Evolutionary conservation across 2,888 invertebrate genomes (phyloP).

Genomic region (Parascotia fuliginaria): DNA sequence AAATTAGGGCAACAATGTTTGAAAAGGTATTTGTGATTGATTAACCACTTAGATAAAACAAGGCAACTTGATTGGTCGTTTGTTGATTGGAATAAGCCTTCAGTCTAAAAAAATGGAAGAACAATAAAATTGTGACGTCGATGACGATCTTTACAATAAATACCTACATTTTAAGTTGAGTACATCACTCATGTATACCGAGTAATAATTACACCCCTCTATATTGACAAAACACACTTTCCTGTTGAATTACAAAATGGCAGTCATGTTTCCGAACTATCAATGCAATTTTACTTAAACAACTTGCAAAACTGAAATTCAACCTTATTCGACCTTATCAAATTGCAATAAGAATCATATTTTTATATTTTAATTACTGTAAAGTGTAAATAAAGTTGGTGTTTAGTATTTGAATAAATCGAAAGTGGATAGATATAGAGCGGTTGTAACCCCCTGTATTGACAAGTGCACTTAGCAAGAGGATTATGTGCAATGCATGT

Average conservation of each 20-base stretch:
- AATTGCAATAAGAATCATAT: conserved; percentile 13
- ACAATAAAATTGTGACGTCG: no score
- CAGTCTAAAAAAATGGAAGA: not conserved
- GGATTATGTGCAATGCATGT: conserved; percentile 66
- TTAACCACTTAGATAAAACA: no score
- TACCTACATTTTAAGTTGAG: no score
- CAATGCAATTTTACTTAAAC: conserved; percentile 36
- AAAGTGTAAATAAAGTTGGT: conserved; percentile 24
- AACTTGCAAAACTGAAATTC: conserved; percentile 8
- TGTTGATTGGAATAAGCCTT: not conserved
- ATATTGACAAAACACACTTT: conserved; percentile 75
- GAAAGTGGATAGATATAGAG: conserved; percentile 55
- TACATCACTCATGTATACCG: no score
- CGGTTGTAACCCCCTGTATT: conserved; percentile 62
- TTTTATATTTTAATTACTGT: not conserved
- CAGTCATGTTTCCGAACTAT: conserved; percentile 61
- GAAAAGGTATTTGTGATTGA: no score
- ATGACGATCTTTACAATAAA: no score
- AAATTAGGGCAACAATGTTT: no score
- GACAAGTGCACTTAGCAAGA: conserved; percentile 76
- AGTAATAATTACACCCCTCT: conserved; percentile 53
- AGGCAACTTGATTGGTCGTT: no score
- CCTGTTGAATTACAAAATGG: conserved; percentile 75
- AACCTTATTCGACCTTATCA: conserved; percentile 22
- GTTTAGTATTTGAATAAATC: conserved; percentile 67